Conservation (phyloP, 2,113 vertebrate species). For the Triplophysa tibetana region DNA sequence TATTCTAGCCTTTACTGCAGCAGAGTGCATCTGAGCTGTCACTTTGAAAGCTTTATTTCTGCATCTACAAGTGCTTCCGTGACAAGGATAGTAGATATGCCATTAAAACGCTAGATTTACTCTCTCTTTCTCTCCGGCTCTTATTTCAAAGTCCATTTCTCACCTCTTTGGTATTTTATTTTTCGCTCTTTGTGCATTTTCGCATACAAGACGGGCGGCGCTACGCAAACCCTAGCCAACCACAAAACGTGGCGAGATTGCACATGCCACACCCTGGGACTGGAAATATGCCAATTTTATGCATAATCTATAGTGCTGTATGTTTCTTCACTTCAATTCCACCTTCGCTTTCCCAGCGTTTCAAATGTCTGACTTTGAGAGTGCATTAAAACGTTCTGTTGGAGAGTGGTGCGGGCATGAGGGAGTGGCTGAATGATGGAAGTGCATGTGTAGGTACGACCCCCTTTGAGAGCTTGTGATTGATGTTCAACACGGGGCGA, state of each 20-base stretch:
- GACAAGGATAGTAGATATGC: conserved; percentile 38
- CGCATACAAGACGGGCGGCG: neutral
- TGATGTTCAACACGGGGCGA: conserved; percentile 68
- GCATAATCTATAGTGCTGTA: conserved; percentile 30
- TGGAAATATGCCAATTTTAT: conserved; percentile 26
- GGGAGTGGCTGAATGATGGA: conserved; percentile 55
- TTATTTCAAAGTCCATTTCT: conserved; percentile 36
- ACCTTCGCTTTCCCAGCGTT: conserved; percentile 34
- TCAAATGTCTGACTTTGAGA: conserved; percentile 67
- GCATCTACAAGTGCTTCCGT: conserved; percentile 44
- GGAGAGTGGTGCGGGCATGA: conserved; percentile 58
- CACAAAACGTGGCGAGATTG: neutral
- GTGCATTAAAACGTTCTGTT: conserved; percentile 64
- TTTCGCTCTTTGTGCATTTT: conserved; percentile 20
- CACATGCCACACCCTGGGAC: neutral
- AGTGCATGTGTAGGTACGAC: conserved; percentile 45
- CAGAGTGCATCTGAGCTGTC: conserved; percentile 35
- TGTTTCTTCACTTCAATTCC: conserved; percentile 21
- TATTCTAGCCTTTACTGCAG: conserved; percentile 31
- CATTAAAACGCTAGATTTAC: conserved; percentile 19
- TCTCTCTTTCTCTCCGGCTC: neutral
- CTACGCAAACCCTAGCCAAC: conserved; percentile 27
- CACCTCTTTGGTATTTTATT: conserved; percentile 26
- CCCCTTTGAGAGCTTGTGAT: conserved; percentile 64
- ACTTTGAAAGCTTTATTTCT: conserved; percentile 48